Evolutionary conservation across 1,140 invertebrate genomes (phyloP).

Genomic region (Drosophila chauvacae): DNA sequence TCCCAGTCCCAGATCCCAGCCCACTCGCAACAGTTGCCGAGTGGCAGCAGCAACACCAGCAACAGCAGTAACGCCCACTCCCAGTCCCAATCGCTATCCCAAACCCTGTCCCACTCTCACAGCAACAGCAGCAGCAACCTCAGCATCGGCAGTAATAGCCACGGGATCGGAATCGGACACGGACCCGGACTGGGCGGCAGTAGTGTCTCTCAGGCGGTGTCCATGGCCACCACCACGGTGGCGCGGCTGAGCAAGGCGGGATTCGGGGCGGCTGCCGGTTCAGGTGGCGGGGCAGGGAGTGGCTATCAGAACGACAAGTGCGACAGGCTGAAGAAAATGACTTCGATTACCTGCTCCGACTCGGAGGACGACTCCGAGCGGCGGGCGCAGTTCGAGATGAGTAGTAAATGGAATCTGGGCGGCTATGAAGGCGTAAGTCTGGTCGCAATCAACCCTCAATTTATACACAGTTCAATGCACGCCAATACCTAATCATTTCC

Average conservation of each 20-base stretch:
- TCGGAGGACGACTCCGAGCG: slow-evolving; percentile 84
- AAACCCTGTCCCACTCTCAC: slow-evolving; percentile 22
- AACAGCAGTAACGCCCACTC: slow-evolving; percentile 34
- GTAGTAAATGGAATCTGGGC: slow-evolving; percentile 78
- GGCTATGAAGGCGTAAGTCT: slow-evolving; percentile 83
- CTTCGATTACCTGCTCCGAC: slow-evolving; percentile 83
- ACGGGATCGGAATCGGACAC: slow-evolving; percentile 10
- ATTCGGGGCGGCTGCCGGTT: slow-evolving; percentile 56
- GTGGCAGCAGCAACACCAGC: slow-evolving; percentile 36
- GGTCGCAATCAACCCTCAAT: slow-evolving; percentile 17
- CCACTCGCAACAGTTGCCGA: slow-evolving; percentile 31
- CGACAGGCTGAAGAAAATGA: slow-evolving; percentile 83
- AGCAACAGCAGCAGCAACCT: slow-evolving; percentile 35
- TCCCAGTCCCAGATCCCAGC: slow-evolving; percentile 11
- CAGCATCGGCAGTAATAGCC: slow-evolving; percentile 33
- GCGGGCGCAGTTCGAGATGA: slow-evolving; percentile 72
- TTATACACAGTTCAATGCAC: neutral
- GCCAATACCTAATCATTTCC: neutral
- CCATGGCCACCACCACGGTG: slow-evolving; percentile 77
- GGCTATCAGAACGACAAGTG: slow-evolving; percentile 81
- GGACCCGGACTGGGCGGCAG: slow-evolving; percentile 33
- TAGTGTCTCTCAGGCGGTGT: slow-evolving; percentile 79
- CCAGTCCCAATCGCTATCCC: slow-evolving; percentile 19
- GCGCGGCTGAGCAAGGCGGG: slow-evolving; percentile 73
- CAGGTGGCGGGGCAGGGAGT: slow-evolving; percentile 38